Percentiles rank a stretch among this genome's conserved stretches.
Evolutionary conservation across 2,888 invertebrate genomes (phyloP).

Genomic region (Drosophila anomalata): DNA sequence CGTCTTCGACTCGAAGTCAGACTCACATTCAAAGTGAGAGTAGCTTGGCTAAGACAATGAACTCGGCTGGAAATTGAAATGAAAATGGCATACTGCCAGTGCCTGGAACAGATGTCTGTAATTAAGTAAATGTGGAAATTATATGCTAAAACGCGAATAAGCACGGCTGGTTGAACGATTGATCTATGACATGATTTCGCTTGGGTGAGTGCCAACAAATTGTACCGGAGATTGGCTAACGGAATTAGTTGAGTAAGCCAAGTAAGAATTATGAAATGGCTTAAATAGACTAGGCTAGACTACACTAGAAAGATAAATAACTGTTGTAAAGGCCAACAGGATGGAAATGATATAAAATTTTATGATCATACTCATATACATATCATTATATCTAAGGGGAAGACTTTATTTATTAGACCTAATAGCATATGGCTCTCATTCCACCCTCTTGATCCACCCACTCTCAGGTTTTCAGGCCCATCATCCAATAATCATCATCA

Average conservation of each 20-base stretch:
- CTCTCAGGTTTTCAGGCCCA: conserved; percentile 28
- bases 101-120: conserved; percentile 50
- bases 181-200: conserved; percentile 40
- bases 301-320: neutral
- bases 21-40: conserved; percentile 57
- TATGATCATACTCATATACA: neutral
- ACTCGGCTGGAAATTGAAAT: conserved; percentile 63
- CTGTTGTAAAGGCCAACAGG: neutral
- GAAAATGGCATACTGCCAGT: conserved; percentile 54
- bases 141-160: conserved; percentile 37
- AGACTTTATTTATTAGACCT: neutral
- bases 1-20: neutral
- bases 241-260: neutral
- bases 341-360: neutral
- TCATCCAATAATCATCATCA: conserved; percentile 49
- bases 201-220: conserved; percentile 18
- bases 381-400: neutral
- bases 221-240: neutral
- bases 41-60: conserved; percentile 65
- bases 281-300: no score
- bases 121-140: conserved; percentile 69
- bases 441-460: neutral
- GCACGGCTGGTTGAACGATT: conserved; percentile 23
- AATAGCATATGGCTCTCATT: conserved; percentile 15
- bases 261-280: conserved; percentile 13